A percentile compares a stretch with the other conserved stretches of the same genome.
Conservation (phyloP, 2,113 vertebrate genomes). For the Onychorhynchus coronatus region DNA sequence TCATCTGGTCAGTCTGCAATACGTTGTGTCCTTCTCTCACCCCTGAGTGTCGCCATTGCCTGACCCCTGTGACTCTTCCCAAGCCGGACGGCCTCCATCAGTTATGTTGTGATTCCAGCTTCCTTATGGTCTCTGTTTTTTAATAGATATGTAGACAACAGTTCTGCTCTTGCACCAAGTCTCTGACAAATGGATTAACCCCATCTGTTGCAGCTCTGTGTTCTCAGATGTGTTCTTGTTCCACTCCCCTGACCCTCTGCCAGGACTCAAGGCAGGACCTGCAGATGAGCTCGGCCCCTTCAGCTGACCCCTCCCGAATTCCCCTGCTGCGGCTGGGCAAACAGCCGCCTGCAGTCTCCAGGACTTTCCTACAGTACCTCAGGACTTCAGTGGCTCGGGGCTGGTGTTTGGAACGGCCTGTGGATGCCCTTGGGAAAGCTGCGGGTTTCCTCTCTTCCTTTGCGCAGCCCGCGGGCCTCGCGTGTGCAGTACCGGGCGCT, state of each 20-base stretch:
- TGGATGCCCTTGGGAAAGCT: fast-evolving
- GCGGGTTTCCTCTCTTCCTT: fast-evolving
- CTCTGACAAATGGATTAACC: background rate
- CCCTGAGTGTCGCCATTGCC: background rate
- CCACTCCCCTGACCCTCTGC: background rate
- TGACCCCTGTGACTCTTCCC: background rate
- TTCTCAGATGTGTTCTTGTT: background rate
- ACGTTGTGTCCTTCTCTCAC: background rate
- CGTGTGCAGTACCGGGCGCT: background rate
- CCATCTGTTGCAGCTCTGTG: fast-evolving
- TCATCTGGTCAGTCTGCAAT: background rate
- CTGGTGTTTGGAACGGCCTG: fast-evolving
- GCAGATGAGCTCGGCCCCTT: background rate
- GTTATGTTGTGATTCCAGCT: background rate
- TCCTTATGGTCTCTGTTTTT: background rate
- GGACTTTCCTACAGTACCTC: fast-evolving
- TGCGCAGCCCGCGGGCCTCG: fast-evolving
- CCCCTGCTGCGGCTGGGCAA: fast-evolving
- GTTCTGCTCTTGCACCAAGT: background rate
- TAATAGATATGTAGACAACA: background rate
- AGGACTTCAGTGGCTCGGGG: fast-evolving
- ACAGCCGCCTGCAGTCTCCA: fast-evolving
- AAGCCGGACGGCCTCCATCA: background rate
- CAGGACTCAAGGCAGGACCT: background rate
- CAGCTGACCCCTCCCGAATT: too few species aligned